Base-by-base conservation (phyloP, 2,113 vertebrate species). In the Urocynchramus pylzowi region DNA sequence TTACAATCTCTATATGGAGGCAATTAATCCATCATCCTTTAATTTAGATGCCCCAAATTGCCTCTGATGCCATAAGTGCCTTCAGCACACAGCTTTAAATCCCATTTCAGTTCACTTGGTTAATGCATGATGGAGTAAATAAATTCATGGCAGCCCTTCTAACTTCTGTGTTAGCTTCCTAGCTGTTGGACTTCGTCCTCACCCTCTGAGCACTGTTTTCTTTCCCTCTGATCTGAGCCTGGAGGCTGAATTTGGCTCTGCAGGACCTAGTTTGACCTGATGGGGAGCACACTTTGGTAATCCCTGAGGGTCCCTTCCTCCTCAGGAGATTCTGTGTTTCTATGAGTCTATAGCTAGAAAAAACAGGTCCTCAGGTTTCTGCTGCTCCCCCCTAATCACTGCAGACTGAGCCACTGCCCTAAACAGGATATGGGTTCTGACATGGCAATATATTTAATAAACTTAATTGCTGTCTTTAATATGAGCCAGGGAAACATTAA, bases 401-500 rank as follows among this genome's bases (percentile, higher is more conserved):
- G 31, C 73, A 95, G 53, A 64, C 74, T 65, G 53, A 94, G 67
- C 2, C 2, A 63, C 45, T 90, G 82, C 87, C 81, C 73, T 65
- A 61, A 92, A 64, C 69, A 90, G 89, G 74, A 95, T 94, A 87
- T 84, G 68, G 49, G 35, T 52, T 86, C 84, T 95, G 82, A 83
- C 87, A 65, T 24, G 61, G 93, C 64, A 76, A 86, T 89, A 71
- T 71, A 93, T 91, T 95, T 91, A 95, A 96, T 89, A 95, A 85
- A 93, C 33, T 56, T 90, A 93, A 95, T 74, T 96, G 83, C 86
- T 79, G 89, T 77, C 85, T 93, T 95, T 97, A 94, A 90, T 93
- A 89, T 15, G 35, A 90, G 42, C 77, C n/a, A 61, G 87, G 60
- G 84, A 97, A 76, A 81, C 85, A 84, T 84, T 93, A 86, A 90